phyloP scores from a whole-genome alignment of 2,888 invertebrate genomes.

The Macaria notata region DNA sequence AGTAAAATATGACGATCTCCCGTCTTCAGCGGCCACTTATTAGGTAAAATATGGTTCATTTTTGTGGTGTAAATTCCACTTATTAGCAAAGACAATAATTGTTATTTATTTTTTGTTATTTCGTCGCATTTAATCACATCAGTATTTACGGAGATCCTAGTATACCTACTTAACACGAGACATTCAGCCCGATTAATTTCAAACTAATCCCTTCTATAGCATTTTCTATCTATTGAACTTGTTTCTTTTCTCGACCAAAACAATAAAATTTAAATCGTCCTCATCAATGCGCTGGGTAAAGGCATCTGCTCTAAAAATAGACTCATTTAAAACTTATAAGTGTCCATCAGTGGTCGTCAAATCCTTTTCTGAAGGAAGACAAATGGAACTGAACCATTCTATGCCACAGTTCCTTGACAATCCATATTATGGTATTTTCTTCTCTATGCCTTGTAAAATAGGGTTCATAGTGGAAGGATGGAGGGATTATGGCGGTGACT shows the following conservation, averaged over 20 bases:
- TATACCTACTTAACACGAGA: too few relatives aligned
- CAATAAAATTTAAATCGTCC: slow-evolving; percentile 13
- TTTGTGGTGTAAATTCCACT: too few relatives aligned
- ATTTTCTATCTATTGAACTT: too few relatives aligned
- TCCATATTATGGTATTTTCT: slow-evolving; percentile 2
- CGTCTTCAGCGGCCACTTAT: too few relatives aligned
- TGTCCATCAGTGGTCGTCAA: slow-evolving; percentile 53
- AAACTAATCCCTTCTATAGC: too few relatives aligned
- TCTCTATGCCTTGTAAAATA: slow-evolving; percentile 9
- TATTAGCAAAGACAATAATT: too few relatives aligned
- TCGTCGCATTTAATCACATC: too few relatives aligned
- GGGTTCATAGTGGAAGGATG: slow-evolving; percentile 10
- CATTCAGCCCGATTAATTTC: too few relatives aligned
- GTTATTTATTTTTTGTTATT: too few relatives aligned
- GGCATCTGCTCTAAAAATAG: slow-evolving; percentile 43
- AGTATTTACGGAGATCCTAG: too few relatives aligned
- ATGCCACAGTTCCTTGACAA: slow-evolving; percentile 24
- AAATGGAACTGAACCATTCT: slow-evolving; percentile 27
- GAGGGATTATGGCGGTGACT: slow-evolving; percentile 6
- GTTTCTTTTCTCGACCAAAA: background rate
- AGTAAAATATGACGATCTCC: too few relatives aligned
- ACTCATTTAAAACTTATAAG: slow-evolving; percentile 43
- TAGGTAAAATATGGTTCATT: too few relatives aligned
- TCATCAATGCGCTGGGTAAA: slow-evolving; percentile 23
- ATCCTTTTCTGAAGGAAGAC: slow-evolving; percentile 47